Evolutionary conservation across 2,888 invertebrate species (phyloP).

Genomic region (Orthonevra nobilis): DNA sequence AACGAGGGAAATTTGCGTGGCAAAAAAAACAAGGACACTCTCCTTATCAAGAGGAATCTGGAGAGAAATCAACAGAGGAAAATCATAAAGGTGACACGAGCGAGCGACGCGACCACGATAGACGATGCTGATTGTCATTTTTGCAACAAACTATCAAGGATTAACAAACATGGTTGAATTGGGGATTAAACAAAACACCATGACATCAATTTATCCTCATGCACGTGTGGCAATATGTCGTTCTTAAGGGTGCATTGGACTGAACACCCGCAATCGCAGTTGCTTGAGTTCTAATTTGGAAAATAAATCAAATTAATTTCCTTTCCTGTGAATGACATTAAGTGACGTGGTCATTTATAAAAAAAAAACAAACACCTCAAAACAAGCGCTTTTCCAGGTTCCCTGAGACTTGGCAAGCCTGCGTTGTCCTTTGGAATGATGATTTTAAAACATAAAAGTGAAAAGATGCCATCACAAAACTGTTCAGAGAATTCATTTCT

Average conservation of each 20-base stretch:
- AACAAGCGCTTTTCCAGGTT: no score
- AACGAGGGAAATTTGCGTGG: background rate
- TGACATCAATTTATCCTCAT: constrained; percentile 31
- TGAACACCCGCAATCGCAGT: constrained; percentile 2
- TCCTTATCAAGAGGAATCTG: background rate
- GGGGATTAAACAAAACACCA: constrained; percentile 2
- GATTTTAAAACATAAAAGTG: no score
- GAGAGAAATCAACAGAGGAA: constrained; percentile 12
- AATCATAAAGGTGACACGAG: background rate
- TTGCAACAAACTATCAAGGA: constrained; percentile 6
- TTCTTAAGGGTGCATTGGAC: constrained; percentile 9
- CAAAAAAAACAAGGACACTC: background rate
- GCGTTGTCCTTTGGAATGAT: no score
- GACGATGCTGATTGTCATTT: no score
- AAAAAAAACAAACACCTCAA: no score
- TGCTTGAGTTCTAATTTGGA: constrained; percentile 10
- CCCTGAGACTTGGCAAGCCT: no score
- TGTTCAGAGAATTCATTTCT: no score
- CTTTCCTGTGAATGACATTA: constrained; percentile 22
- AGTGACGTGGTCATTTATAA: constrained; percentile 28
- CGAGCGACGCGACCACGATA: background rate
- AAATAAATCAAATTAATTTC: constrained; percentile 54
- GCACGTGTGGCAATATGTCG: constrained; percentile 32
- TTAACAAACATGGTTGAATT: constrained; percentile 1
- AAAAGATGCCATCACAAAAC: no score